Conservation (phyloP, 2,888 invertebrate species). For the Halictus ligatus region DNA sequence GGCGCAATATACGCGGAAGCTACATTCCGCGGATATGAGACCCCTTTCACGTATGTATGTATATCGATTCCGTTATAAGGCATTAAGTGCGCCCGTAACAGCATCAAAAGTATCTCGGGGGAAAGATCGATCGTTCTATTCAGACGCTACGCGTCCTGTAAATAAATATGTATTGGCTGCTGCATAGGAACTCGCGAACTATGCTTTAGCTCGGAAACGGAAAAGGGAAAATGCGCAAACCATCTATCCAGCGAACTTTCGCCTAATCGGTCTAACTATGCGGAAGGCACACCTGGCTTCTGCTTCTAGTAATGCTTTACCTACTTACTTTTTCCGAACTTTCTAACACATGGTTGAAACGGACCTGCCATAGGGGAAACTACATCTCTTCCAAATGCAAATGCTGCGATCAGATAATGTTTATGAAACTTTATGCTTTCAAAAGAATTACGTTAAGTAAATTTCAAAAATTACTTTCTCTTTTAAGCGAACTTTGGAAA, state of each 20-base stretch:
- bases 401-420: background rate
- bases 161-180: conserved; percentile 34
- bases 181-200: conserved; percentile 18
- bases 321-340: background rate
- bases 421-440: background rate
- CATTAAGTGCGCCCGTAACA: conserved; percentile 56
- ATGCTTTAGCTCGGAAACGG: conserved; percentile 32
- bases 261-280: conserved; percentile 22
- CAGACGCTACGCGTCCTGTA: conserved; percentile 4
- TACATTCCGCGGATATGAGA: conserved; percentile 51
- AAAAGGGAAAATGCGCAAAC: conserved; percentile 20
- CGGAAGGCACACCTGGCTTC: conserved; percentile 13
- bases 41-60: conserved; percentile 42
- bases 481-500: no score
- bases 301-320: background rate
- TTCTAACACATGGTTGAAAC: background rate
- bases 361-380: no score
- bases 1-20: conserved; percentile 34
- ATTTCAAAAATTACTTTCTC: no score
- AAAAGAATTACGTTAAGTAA: background rate
- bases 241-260: conserved; percentile 25
- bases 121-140: conserved; percentile 60
- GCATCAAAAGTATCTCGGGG: conserved; percentile 50
- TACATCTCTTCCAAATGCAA: no score
- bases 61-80: conserved; percentile 52